A percentile compares a stretch with the other conserved stretches of the same genome.
These are phyloP conservation scores for Tubulanus polymorphus DNA, from an alignment of 2,888 invertebrate species.

Conservation along the genomic window DNA sequence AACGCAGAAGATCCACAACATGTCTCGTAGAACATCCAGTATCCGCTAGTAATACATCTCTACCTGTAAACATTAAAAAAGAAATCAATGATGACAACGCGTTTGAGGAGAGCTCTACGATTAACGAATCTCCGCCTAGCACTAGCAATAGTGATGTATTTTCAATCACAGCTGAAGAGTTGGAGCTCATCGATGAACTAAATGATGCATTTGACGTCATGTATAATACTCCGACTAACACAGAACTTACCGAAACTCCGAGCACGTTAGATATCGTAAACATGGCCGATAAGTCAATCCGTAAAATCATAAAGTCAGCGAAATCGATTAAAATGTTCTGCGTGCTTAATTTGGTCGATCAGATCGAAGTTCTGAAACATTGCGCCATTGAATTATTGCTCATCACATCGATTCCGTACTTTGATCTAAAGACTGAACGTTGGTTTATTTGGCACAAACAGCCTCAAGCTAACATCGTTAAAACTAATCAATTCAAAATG, in stretches of 20 bases:
- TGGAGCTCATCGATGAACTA: not conserved
- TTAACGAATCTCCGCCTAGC: no score
- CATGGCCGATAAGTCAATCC: not conserved
- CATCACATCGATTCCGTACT: not conserved
- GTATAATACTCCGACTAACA: not conserved
- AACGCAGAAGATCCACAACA: no score
- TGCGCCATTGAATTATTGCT: not conserved
- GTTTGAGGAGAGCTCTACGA: no score
- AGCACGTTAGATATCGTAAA: not conserved
- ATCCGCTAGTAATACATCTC: no score
- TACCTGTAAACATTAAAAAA: no score
- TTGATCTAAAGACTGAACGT: not conserved
- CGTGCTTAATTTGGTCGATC: not conserved
- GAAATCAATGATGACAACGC: no score
- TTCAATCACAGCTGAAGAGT: no score
- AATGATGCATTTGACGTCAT: not conserved
- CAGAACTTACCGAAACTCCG: not conserved
- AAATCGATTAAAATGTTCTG: not conserved
- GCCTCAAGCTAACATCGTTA: not conserved
- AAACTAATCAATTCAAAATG: not conserved
- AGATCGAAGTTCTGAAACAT: not conserved
- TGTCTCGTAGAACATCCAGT: no score
- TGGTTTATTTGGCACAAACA: not conserved
- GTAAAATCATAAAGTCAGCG: not conserved
- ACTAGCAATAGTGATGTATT: no score